Base-by-base conservation (phyloP, 1,140 invertebrate genomes). In the Battus philenor region DNA sequence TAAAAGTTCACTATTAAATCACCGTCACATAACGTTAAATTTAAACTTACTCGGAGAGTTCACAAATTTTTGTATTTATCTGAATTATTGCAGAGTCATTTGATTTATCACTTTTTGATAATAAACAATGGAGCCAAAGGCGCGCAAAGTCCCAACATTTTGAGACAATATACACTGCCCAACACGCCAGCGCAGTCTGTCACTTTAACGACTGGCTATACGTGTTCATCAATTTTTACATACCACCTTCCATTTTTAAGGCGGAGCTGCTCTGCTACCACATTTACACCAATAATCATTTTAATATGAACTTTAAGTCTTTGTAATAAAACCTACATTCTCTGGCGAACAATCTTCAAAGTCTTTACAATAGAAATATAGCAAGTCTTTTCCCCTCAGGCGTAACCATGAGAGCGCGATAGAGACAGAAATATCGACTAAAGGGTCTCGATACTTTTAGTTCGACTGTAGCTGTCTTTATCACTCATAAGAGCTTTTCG, bases 161-260 rank as follows among this genome's bases (percentile, higher is more conserved):
- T 78, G 67, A 82, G 73, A 82, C 77, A 82, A 85, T 81, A 81
- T 81, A 78, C 77, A 81, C 81, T 73, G 75, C 61, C 71, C 81
- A 61, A 75, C 78, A 76, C 72, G 77, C 78, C 71, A 78, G 77
- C 78, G 67, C 71, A 79, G 77, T 85, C 78, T 85, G 81, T 85
- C 81, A 85, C 78, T 82, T 82, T 82, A 82, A 82, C 75, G 75
- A 85, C 78, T 79, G 65, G 38, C 76, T 78, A 82, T 85, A 82
- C 78, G 81, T 81, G 81, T 85, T 80, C 78, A 85, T 85, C 73
- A 85, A 85, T 85, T 85, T 84, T 85, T 85, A 85, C 81, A 85
- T 85, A 82, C 81, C 78, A 85, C 78, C 81, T 85, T 82, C 81
- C 81, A 85, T 85, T 85, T 85, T 85, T 85, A 82, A 85, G 81